These are phyloP conservation scores for Choristoneura rosaceana DNA, from an alignment of 2,888 invertebrate species.

Conservation along the genomic window DNA sequence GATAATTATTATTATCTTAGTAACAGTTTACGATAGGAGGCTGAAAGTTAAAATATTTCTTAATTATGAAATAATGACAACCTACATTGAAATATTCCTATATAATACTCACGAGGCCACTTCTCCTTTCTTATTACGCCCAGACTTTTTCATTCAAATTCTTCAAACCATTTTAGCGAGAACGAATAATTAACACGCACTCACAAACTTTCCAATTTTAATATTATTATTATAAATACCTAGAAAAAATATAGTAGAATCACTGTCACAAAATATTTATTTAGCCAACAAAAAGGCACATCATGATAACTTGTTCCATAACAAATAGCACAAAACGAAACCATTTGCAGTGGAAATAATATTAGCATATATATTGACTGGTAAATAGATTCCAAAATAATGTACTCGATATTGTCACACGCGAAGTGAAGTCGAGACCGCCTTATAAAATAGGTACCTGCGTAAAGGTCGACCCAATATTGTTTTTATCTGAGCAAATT, in stretches of 20 bases:
- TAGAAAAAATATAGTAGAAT: not conserved
- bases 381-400: constrained; percentile 41
- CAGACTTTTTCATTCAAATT: too few relatives aligned
- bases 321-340: constrained; percentile 39
- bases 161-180: too few relatives aligned
- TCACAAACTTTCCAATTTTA: too few relatives aligned
- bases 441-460: constrained; percentile 20
- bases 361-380: constrained; percentile 40
- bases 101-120: too few relatives aligned
- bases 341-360: constrained; percentile 39
- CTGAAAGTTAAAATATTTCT: too few relatives aligned
- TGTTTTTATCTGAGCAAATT: constrained; percentile 20
- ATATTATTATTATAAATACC: too few relatives aligned
- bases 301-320: constrained; percentile 25
- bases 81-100: too few relatives aligned
- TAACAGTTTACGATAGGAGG: too few relatives aligned
- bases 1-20: too few relatives aligned
- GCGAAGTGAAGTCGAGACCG: constrained; percentile 26
- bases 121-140: too few relatives aligned
- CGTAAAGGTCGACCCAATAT: constrained; percentile 32
- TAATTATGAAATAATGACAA: too few relatives aligned
- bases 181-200: too few relatives aligned
- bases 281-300: constrained; percentile 9
- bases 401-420: constrained; percentile 39
- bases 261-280: constrained; percentile 16